Evolutionary conservation across 2,888 invertebrate species (phyloP).

Genomic region (Sylvicola fuscatus): DNA sequence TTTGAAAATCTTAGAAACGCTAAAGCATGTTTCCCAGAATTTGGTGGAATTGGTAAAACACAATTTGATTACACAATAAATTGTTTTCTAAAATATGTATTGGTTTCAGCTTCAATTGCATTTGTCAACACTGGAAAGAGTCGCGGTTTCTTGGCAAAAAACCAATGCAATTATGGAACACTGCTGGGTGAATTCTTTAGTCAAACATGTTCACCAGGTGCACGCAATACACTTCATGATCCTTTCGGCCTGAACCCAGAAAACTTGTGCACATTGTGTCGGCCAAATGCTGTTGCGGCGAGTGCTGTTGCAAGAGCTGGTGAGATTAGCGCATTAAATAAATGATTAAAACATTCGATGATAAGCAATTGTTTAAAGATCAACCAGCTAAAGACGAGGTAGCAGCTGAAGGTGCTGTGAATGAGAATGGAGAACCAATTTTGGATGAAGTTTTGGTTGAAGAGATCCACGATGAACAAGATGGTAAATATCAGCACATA

Average conservation of each 20-base stretch:
- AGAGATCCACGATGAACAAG: slow-evolving; percentile 1
- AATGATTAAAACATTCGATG: too few relatives aligned
- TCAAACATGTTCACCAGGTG: slow-evolving; percentile 40
- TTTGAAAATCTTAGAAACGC: slow-evolving; percentile 33
- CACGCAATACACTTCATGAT: slow-evolving; percentile 27
- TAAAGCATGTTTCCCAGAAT: slow-evolving; percentile 44
- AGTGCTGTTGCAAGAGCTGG: slow-evolving; percentile 6
- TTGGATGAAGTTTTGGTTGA: slow-evolving; percentile 4
- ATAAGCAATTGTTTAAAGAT: too few relatives aligned
- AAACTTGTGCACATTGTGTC: slow-evolving; percentile 18
- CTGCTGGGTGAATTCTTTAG: slow-evolving; percentile 33
- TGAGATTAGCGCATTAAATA: background rate
- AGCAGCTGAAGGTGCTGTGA: background rate
- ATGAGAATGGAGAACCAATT: background rate
- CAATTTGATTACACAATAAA: background rate
- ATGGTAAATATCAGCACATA: too few relatives aligned
- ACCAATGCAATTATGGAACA: slow-evolving; percentile 35
- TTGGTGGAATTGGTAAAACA: slow-evolving; percentile 37
- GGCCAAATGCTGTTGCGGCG: slow-evolving; percentile 1
- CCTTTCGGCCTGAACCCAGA: slow-evolving; percentile 14
- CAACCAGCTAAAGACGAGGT: background rate
- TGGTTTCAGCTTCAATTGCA: slow-evolving; percentile 33
- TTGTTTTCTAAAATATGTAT: background rate
- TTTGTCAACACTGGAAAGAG: slow-evolving; percentile 34
- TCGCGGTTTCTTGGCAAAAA: slow-evolving; percentile 22